Conservation (phyloP, 2,797 vertebrate species). For the Falco biarmicus region DNA sequence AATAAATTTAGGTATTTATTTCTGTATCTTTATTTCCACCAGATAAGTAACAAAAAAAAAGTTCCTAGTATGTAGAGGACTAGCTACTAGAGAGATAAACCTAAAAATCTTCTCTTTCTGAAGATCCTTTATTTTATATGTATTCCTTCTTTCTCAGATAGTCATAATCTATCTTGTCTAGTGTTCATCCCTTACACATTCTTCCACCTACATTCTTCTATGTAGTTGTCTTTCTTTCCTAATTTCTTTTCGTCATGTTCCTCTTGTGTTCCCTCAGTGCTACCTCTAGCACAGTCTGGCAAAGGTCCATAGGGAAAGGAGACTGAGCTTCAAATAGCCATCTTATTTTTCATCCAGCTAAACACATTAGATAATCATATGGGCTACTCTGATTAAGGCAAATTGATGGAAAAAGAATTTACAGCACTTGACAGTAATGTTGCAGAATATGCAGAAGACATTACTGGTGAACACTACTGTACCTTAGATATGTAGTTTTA, state of each 20-base stretch:
- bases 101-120: background rate
- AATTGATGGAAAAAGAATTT: background rate
- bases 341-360: background rate
- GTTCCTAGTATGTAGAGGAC: background rate
- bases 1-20: background rate
- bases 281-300: background rate
- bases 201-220: background rate
- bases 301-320: background rate
- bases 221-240: background rate
- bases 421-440: background rate
- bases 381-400: background rate
- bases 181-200: background rate
- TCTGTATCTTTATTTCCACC: background rate
- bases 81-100: background rate
- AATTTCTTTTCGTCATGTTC: background rate
- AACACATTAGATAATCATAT: background rate
- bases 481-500: background rate
- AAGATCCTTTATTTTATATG: background rate
- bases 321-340: background rate
- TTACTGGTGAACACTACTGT: background rate
- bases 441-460: background rate
- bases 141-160: background rate
- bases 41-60: background rate
- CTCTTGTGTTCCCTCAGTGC: background rate
- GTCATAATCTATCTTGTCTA: background rate